Conservation (phyloP, 2,113 vertebrate genomes). For the Macquaria ambigua region DNA sequence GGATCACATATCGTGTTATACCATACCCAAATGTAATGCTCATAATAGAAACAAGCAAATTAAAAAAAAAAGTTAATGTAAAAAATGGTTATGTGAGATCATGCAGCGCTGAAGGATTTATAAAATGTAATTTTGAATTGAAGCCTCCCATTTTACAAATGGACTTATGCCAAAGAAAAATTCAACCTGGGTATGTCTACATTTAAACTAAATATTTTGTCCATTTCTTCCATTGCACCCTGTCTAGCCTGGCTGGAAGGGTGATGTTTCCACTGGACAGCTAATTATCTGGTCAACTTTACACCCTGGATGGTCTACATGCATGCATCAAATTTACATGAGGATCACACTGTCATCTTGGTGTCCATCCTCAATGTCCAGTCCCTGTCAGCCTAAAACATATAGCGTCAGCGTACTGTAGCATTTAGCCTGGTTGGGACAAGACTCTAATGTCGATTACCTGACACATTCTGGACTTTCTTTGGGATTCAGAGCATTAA, state of each 20-base stretch:
- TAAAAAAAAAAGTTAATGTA: neutral
- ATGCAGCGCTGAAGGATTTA: neutral
- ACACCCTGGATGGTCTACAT: constrained; percentile 52
- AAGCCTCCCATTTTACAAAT: constrained; percentile 8
- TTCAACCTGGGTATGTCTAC: neutral
- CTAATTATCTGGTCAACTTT: constrained; percentile 62
- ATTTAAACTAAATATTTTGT: constrained; percentile 25
- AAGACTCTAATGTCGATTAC: constrained; percentile 67
- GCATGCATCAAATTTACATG: constrained; percentile 52
- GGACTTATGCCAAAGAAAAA: neutral
- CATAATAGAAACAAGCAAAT: neutral
- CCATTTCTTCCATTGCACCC: constrained; percentile 22
- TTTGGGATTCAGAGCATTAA: constrained; percentile 62
- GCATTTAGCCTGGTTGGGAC: constrained; percentile 50
- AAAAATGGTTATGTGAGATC: neutral
- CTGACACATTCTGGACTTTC: constrained; percentile 76
- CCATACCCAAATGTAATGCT: neutral
- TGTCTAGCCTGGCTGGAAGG: constrained; percentile 30
- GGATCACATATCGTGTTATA: neutral
- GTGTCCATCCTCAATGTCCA: constrained; percentile 46
- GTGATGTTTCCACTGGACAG: constrained; percentile 62
- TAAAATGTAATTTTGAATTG: neutral
- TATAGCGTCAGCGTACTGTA: constrained; percentile 30
- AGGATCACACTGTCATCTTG: constrained; percentile 42
- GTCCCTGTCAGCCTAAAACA: constrained; percentile 54